Evolutionary conservation across 2,797 vertebrate species (phyloP), one percentile per base, ranked within the genome.

Genomic region (Sebastiscus tertius): DNA sequence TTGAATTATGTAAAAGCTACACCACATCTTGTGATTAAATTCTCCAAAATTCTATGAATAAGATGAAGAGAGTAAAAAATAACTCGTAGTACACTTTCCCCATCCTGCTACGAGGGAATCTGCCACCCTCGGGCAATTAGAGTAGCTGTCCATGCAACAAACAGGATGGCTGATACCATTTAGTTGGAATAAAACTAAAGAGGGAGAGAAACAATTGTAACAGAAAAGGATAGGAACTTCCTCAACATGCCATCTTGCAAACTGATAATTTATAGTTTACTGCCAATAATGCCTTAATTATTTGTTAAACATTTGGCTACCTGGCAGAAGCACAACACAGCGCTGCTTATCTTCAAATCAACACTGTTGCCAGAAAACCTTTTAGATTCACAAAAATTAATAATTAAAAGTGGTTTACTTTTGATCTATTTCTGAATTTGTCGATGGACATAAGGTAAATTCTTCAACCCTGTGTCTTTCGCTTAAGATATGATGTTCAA

Each of bases 101-200:
- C 59, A 63, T 74, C 55, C 14, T 66, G 80, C 60, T 65, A 56
- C 82, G 8, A 54, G 72, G 66, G 75, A 89, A 81, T 87, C 82
- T 78, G 69, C 73, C 87, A 58, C 92, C 89, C 79, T 81, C 13
- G 78, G 54, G 83, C 90, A 90, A 83, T 89, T 91, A 87, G 79
- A 91, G 84, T 61, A 84, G 70, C 83, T 92, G 85, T 91, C 84
- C 87, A 72, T 82, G 83, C 79, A 87, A 87, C 83, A 86, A 83
- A 91, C 79, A 22, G 58, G 75, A 84, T n/a, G 66, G 75, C 74
- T 80, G 84, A 87, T 79, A 83, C 52, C 75, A 82, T 83, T 89
- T 84, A 88, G 71, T 85, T 78, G 42, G 60, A 73, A 66, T 24
- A 66, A 34, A 67, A 55, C 55, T 68, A 74, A 82, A 82, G 70